phyloP scores from a whole-genome alignment of 1,140 invertebrate genomes.

The Drosophila orena region DNA sequence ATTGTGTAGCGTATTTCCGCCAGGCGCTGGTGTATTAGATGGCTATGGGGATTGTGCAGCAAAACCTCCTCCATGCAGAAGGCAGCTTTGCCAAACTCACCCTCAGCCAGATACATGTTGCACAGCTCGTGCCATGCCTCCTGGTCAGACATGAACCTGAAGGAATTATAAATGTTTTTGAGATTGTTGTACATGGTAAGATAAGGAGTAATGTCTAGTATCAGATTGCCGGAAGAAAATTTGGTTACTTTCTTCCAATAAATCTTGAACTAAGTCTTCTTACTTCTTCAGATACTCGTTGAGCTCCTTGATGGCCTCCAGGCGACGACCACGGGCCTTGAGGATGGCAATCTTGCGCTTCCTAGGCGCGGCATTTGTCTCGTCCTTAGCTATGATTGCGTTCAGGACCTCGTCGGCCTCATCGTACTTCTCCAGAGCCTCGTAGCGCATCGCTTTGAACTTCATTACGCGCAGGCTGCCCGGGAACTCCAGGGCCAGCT shows the following conservation, averaged over 20 bases:
- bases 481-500: slow-evolving; percentile 94
- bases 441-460: slow-evolving; percentile 94
- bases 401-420: slow-evolving; percentile 96
- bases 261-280: not conserved
- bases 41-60: slow-evolving; percentile 97
- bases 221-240: no score
- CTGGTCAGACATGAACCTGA: slow-evolving; percentile 98
- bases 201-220: no score
- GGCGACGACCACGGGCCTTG: slow-evolving; percentile 93
- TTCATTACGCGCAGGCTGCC: slow-evolving; percentile 94
- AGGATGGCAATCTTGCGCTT: slow-evolving; percentile 97
- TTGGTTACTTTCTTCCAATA: no score
- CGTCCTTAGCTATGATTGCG: slow-evolving; percentile 94
- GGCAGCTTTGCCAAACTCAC: slow-evolving; percentile 96
- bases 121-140: slow-evolving; percentile 99
- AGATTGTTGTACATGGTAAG: not conserved
- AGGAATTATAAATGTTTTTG: not conserved
- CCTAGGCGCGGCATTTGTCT: slow-evolving; percentile 96
- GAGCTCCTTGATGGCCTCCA: slow-evolving; percentile 97
- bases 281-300: slow-evolving; percentile 93
- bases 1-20: slow-evolving; percentile 98
- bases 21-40: slow-evolving; percentile 95
- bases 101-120: slow-evolving; percentile 95
- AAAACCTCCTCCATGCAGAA: slow-evolving; percentile 99
- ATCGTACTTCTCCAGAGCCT: slow-evolving; percentile 95